Percentiles rank a stretch among this genome's conserved stretches.
phyloP scores from a whole-genome alignment of 2,797 vertebrate species.

The Apogon hyalosoma region DNA sequence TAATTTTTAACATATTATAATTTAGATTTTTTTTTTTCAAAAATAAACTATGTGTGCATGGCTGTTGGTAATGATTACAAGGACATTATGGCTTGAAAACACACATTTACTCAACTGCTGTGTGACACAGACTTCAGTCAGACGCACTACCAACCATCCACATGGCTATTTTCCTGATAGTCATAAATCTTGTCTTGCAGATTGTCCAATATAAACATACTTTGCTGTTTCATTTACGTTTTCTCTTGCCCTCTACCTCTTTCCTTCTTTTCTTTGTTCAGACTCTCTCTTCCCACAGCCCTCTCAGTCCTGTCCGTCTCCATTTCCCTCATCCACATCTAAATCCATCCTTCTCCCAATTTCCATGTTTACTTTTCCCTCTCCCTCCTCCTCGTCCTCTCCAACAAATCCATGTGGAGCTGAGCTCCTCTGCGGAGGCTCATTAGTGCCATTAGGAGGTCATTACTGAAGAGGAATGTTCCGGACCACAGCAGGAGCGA shows the following conservation, averaged over 20 bases:
- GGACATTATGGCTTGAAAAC: too few relatives aligned
- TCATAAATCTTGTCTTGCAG: too few relatives aligned
- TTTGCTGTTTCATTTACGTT: neutral
- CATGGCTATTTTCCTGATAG: too few relatives aligned
- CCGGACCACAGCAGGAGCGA: slow-evolving; percentile 53
- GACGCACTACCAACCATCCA: too few relatives aligned
- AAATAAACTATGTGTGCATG: too few relatives aligned
- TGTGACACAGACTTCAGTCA: too few relatives aligned
- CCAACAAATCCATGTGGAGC: slow-evolving; percentile 40
- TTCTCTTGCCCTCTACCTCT: neutral
- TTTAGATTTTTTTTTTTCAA: too few relatives aligned
- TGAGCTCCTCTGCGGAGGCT: slow-evolving; percentile 55
- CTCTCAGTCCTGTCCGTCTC: slow-evolving; percentile 27
- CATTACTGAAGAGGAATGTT: slow-evolving; percentile 77
- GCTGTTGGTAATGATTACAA: too few relatives aligned
- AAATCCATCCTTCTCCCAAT: slow-evolving; percentile 35
- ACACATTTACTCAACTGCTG: too few relatives aligned
- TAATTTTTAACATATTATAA: too few relatives aligned
- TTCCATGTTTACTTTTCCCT: slow-evolving; percentile 59
- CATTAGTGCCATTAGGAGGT: slow-evolving; percentile 80
- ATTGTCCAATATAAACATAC: too few relatives aligned
- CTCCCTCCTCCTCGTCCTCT: neutral
- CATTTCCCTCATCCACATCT: slow-evolving; percentile 46
- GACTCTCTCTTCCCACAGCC: slow-evolving; percentile 27
- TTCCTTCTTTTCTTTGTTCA: slow-evolving; percentile 10